Base-by-base conservation (phyloP, 2,888 invertebrate genomes). In the Mesoligia furuncula region DNA sequence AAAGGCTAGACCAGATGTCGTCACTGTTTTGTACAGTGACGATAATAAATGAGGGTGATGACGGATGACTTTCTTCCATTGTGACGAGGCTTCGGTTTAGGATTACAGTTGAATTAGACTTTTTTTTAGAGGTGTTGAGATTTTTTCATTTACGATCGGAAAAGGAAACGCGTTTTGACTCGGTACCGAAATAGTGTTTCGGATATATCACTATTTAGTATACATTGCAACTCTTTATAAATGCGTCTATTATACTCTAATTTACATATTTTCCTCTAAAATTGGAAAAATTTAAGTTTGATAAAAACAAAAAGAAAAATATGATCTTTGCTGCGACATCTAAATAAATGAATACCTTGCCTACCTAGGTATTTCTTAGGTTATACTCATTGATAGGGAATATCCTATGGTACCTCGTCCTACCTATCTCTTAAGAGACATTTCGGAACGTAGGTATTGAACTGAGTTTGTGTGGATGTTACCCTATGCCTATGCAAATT, bases 51-150 rank as follows among this genome's bases (percentile, higher is more conserved):
- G 82, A 61, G 45, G 27, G 79, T 78, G 87, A 66, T 61, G 78
- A 87, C 72, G 42, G 88, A 87, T 65, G 69, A 42, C n/a, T 71
- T 62, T 36, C 48, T 70, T 71, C 62, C 79, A 72, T n/a, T 11
- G 54, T 36, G 15, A 71, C 72, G 59, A 82, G 62, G n/a, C 39
- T 24, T 1, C 15, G 73, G 73, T 74, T 27, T 83, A 71, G 17
- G 13, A 39, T 85, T 72, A 61, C 75, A 39, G 27, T 36, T 27
- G 36, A 39, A 69, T 54, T 17, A 11, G 61, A 24, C 13, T 1
- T 17, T 5, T n/a, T 70, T 73, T 36, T n/a, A 20, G 4, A 61
- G 20, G 4, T 31, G 0, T 20, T 54, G 8, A 11, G 5, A 27
- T 57, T 61, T 27, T 13, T 39, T 66, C 7, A 42, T 24, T 27